Percentiles rank a stretch among this genome's conserved stretches.
Evolutionary conservation across 64 coral and sea anemone species (phyloP).

Genomic region (Anthopleura sola): DNA sequence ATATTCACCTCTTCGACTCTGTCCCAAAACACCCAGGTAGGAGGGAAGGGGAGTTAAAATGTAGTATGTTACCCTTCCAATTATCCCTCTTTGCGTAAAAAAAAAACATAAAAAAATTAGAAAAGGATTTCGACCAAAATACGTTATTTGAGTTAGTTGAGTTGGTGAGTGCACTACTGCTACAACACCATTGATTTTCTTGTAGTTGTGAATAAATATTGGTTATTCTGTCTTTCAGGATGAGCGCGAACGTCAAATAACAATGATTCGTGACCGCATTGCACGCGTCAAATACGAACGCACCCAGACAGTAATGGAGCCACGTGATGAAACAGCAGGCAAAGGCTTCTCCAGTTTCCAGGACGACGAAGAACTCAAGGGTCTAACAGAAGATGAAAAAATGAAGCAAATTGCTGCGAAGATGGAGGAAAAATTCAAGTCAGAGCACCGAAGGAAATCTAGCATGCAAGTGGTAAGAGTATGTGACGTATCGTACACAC

Average conservation of each 20-base stretch:
- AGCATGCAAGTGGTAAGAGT: conserved; percentile 29
- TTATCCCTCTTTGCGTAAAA: too few species aligned
- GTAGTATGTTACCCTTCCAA: too few species aligned
- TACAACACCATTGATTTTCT: too few species aligned
- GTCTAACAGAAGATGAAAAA: conserved; percentile 83
- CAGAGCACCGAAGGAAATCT: conserved; percentile 36
- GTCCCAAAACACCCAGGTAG: too few species aligned
- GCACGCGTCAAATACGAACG: conserved; percentile 84
- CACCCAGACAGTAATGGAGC: conserved; percentile 93
- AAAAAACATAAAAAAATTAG: too few species aligned
- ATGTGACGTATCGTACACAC: neutral
- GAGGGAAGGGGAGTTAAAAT: too few species aligned
- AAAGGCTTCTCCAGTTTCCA: conserved; percentile 87
- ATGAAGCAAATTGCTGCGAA: conserved; percentile 98
- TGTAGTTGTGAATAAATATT: too few species aligned
- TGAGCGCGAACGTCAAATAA: conserved; percentile 88
- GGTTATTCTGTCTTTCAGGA: conserved; percentile 44
- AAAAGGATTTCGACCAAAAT: too few species aligned
- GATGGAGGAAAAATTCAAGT: conserved; percentile 98
- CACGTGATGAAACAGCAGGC: conserved; percentile 48
- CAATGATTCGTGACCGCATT: conserved; percentile 92
- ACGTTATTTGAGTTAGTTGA: too few species aligned
- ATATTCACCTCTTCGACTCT: too few species aligned
- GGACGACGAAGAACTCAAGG: conserved; percentile 74
- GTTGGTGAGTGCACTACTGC: too few species aligned